Conservation (phyloP, 2,113 vertebrate species). For the Sorex araneus region DNA sequence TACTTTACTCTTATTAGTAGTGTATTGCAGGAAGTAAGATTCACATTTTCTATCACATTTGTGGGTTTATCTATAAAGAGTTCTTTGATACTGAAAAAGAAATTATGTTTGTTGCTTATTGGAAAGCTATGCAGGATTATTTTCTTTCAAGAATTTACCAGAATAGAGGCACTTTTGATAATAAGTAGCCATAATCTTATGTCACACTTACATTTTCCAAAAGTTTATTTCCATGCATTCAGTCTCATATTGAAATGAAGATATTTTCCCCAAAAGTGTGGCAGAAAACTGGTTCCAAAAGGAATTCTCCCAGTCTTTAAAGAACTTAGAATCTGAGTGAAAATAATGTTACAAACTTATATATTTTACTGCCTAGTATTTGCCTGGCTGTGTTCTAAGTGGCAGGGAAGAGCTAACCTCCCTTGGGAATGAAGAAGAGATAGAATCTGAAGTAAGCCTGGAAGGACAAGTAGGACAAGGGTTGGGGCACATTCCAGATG, state of each 20-base stretch:
- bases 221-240: not conserved
- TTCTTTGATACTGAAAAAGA: not conserved
- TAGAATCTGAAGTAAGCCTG: slow-evolving; percentile 16
- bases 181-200: not conserved
- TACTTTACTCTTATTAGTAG: not conserved
- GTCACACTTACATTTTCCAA: slow-evolving; percentile 19
- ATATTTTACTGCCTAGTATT: not conserved
- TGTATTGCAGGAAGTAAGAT: not conserved
- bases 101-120: not conserved
- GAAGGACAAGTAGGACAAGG: not conserved
- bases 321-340: not conserved
- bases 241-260: not conserved
- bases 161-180: not conserved
- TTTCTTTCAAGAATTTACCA: not conserved
- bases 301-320: not conserved
- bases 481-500: not conserved
- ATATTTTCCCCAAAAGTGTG: not conserved
- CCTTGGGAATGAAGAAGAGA: too few relatives aligned
- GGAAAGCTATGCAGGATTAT: not conserved
- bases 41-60: not conserved
- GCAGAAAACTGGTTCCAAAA: not conserved
- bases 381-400: not conserved
- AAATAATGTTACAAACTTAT: not conserved
- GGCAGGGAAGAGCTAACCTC: not conserved
- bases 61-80: not conserved